Base-by-base conservation (phyloP, 2,888 invertebrate genomes). In the Nemurella pictetii region DNA sequence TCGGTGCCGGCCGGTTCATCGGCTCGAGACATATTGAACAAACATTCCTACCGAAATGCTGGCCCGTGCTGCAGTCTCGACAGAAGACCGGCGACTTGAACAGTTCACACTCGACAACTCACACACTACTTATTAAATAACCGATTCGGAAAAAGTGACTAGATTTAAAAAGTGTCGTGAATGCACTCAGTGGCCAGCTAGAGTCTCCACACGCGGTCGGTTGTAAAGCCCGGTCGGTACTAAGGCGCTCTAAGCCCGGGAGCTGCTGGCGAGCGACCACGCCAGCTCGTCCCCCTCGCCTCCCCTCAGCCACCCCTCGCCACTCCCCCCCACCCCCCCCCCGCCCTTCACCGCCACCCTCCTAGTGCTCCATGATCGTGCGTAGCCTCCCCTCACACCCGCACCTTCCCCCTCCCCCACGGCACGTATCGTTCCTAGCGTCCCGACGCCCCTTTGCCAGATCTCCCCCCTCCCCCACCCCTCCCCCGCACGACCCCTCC, bases 201-300 rank as follows among this genome's bases (percentile, higher is more conserved):
- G 12, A 29, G 32, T 7, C 29, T 80, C 85, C 84, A 83, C 84
- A 85, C 85, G 85, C 85, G 85, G 32, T 72, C 83, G 27, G 30
- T 36, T 74, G 77, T 85, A 78, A 84, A 74, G 55, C 85, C 84
- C 85, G 83, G 85, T 85, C 85, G 85, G 85, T 80, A 86, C 86
- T 86, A 83, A 85, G 84, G 84, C 86, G 85, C 74, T 85, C 86
- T 86, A 83, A 85, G 84, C 85, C 86, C 86, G 85, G 86, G 86
- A 86, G 86, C 85, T n/a, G n/a, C n/a, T n/a, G 26, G 73, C 82
- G 84, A 84, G 84, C 83, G 80, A 25, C 83, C 85, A 85, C 86
- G 85, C 86, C 85, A 85, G 84, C 84, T 86, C 74, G 81, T 83
- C 82, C 80, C 30, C 20, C 29, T n/a, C n/a, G 29, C 77, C 74